phyloP scores from a whole-genome alignment of 2,113 vertebrate species.

The Phyllostomus hastatus region DNA sequence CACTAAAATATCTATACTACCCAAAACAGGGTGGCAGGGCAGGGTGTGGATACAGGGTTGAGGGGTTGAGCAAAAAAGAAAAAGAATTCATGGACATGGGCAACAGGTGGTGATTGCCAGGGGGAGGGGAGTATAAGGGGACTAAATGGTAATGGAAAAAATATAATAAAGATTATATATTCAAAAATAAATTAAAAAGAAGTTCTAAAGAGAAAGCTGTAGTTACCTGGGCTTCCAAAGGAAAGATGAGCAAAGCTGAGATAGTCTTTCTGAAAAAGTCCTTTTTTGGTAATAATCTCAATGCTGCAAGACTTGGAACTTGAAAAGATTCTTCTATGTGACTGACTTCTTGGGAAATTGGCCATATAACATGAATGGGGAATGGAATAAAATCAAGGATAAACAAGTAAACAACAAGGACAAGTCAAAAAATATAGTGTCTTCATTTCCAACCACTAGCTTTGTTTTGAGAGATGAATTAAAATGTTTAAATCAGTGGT shows the following conservation, averaged over 20 bases:
- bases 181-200: not conserved
- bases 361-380: not conserved
- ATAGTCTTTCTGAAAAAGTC: not conserved
- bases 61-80: no score
- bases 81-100: no score
- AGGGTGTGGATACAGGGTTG: no score
- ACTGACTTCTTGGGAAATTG: no score
- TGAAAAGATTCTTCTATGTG: not conserved
- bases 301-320: not conserved
- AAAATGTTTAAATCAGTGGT: not conserved
- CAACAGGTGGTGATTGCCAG: no score
- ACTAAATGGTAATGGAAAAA: no score
- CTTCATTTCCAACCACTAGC: not conserved
- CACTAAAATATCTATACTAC: no score
- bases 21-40: no score
- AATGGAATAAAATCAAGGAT: not conserved
- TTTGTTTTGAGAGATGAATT: not conserved
- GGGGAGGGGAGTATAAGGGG: no score
- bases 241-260: not conserved
- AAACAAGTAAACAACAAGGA: not conserved
- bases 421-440: not conserved
- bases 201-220: not conserved
- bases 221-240: not conserved
- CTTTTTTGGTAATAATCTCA: not conserved
- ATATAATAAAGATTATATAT: no score